Percentiles rank a stretch among this genome's conserved stretches.
Conservation (phyloP, 2,888 invertebrate genomes). For the Amphipoea lucens region DNA sequence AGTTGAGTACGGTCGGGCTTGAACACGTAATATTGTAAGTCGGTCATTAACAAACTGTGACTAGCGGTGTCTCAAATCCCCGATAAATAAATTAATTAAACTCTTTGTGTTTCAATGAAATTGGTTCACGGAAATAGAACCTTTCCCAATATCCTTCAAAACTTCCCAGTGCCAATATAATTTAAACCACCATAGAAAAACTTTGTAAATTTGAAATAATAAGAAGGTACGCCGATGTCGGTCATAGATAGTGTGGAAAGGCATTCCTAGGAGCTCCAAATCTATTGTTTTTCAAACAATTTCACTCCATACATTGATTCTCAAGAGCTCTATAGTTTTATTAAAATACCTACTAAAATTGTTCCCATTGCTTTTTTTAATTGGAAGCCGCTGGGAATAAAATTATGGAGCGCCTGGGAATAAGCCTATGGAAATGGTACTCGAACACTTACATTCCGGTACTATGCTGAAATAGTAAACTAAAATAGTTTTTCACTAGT, state of each 20-base stretch:
- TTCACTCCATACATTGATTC: too few species aligned
- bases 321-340: too few species aligned
- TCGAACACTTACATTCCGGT: neutral
- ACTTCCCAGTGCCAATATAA: neutral
- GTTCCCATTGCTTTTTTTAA: too few species aligned
- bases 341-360: too few species aligned
- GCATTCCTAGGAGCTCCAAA: too few species aligned
- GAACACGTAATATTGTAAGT: neutral
- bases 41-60: neutral
- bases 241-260: neutral
- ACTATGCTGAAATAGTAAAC: conserved; percentile 11
- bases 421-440: neutral
- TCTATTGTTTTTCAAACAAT: too few species aligned
- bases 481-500: conserved; percentile 16
- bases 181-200: neutral
- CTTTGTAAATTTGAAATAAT: neutral
- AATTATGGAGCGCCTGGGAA: too few species aligned
- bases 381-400: too few species aligned
- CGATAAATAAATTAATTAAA: neutral
- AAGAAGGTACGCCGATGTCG: neutral
- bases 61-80: neutral
- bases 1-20: conserved; percentile 9
- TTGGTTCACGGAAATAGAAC: neutral
- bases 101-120: neutral
- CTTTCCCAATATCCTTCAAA: neutral